Base-by-base conservation (phyloP, 2,113 vertebrate genomes). In the Taurulus bubalis region DNA sequence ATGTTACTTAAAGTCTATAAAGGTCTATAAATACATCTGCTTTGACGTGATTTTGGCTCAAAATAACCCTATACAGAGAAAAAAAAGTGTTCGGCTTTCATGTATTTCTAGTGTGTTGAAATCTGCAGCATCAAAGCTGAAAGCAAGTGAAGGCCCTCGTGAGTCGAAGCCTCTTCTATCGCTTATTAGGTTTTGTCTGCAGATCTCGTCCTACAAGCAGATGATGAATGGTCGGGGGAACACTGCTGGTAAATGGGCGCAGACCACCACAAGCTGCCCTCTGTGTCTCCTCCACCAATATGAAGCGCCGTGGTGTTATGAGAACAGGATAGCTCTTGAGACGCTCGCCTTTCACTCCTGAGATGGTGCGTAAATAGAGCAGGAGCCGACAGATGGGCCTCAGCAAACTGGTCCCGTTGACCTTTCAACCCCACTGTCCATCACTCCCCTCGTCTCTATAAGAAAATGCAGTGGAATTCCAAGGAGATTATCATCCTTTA, bases 341-440 rank as follows among this genome's bases (percentile, higher is more conserved):
- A 89, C 82, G 68, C 83, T 89, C 66, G 93, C 91, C 89, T 92
- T 94, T 94, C 91, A 91, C 85, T 93, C 83, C 88, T 73, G 83
- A 92, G 92, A 91, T 93, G 83, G 84, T 90, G 88, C 84, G 92
- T 92, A 94, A 95, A 95, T 92, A 94, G 91, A 89, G 88, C 85
- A 77, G 88, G 87, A 85, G 86, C 85, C 80, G 87, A 92, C 93
- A 95, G 94, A 93, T 91, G 91, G 92, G 94, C 93, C 92, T 95
- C 90, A 86, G 91, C 93, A 95, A 94, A 95, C 93, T 89, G 87
- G 85, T 91, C 85, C 90, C 79, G 88, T 92, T 94, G 93, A 95
- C 94, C 95, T 94, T 82, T 90, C 83, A 91, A 93, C 93, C 93
- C 92, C 91, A 92, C 92, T 94, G 94, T 93, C 94, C 92, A 79